A percentile compares a stretch with the other conserved stretches of the same genome.
These are phyloP conservation scores for Rhodinocichla rosea DNA, from an alignment of 2,113 vertebrate genomes.

Conservation along the genomic window DNA sequence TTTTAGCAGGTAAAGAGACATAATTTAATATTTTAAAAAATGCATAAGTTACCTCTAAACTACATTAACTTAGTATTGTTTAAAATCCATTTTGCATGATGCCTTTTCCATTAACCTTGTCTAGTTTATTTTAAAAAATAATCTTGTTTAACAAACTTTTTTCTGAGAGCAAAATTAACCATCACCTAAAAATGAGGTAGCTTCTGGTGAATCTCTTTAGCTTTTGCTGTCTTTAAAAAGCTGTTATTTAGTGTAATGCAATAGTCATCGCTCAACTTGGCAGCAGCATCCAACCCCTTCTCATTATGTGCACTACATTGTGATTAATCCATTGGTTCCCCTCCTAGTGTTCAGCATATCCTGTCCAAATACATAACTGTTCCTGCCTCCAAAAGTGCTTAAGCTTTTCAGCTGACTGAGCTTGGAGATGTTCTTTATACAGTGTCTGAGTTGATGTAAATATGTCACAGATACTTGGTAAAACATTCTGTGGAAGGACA, in stretches of 20 bases:
- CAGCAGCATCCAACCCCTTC: constrained; percentile 70
- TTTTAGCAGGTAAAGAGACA: constrained; percentile 86
- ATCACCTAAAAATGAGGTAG: constrained; percentile 59
- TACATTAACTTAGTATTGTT: constrained; percentile 68
- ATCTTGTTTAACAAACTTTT: constrained; percentile 70
- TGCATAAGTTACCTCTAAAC: constrained; percentile 71
- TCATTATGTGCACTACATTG: background rate
- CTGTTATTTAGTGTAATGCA: constrained; percentile 68
- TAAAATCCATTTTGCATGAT: constrained; percentile 74
- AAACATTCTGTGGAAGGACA: background rate
- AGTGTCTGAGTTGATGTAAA: background rate
- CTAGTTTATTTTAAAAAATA: constrained; percentile 44
- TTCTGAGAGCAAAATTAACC: constrained; percentile 70
- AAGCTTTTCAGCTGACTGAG: constrained; percentile 34
- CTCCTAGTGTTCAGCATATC: constrained; percentile 41
- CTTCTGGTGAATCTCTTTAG: constrained; percentile 59
- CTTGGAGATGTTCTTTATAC: background rate
- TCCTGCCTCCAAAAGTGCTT: constrained; percentile 49
- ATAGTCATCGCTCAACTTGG: constrained; percentile 76
- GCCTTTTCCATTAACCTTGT: constrained; percentile 71
- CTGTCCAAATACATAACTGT: constrained; percentile 28
- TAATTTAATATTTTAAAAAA: constrained; percentile 71
- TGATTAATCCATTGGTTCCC: constrained; percentile 61
- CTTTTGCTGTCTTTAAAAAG: constrained; percentile 69
- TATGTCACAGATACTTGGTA: background rate